Base-by-base conservation (phyloP, 2,888 invertebrate species). In the Dichetophora obliterata region DNA sequence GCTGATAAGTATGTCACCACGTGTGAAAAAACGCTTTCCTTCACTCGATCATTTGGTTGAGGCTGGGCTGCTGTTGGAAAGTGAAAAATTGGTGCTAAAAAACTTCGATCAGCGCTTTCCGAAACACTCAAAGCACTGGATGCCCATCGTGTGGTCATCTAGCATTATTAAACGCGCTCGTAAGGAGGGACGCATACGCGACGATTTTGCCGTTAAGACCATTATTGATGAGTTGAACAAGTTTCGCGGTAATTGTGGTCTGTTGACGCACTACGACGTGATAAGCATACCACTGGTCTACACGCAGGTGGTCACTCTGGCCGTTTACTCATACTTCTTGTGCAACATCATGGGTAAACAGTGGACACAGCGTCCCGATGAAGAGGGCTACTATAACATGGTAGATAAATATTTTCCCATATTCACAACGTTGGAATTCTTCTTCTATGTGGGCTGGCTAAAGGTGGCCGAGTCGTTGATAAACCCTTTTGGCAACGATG, bases 201-300 rank as follows among this genome's bases (percentile, higher is more conserved):
- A 96, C 83, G 97, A 97, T 89, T 96, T 96, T 85, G 96, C 97
- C 0, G 95, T 97, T 0, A 96, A 97, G 87, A 96, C 97, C 5
- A 92, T 97, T 57, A 93, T 96, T 80, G 95, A 96, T 84, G 95
- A 95, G 88, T 88, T 96, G 77, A 96, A 96, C 86, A 93, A 93
- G 84, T 96, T 96, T 86, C 91, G 96, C 81, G 94, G 93, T 24
- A 92, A 93, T 84, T 94, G 94, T 78, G 94, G 94, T 31, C 89
- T 93, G 73, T 89, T 95, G 57, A 91, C 94, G 70, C 93, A 93
- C 83, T 95, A 94, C 83, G 95, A 95, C 86, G 93, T 93, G 77
- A 94, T 95, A 78, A 86, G 84, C 75, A 92, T 95, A 73, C 95
- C 95, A 5, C 90, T 95, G 80, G 95, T 95, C 24, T 95, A 95